These are phyloP conservation scores for Leptocoma aspasia DNA, from an alignment of 2,113 vertebrate genomes.

Conservation along the genomic window DNA sequence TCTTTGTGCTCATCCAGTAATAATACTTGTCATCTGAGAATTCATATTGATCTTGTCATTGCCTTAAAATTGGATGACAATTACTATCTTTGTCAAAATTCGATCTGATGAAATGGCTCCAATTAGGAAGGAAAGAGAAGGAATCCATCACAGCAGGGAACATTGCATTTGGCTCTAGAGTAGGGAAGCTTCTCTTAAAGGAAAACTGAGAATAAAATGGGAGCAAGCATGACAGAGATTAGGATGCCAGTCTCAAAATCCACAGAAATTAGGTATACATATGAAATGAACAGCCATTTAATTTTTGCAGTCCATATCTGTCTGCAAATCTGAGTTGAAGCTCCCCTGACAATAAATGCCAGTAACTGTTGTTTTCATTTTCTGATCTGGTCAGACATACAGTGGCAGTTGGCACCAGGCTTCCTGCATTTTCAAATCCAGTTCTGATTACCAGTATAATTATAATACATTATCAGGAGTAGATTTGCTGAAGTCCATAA, in stretches of 20 bases:
- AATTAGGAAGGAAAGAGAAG: conserved; percentile 61
- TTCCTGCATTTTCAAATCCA: background rate
- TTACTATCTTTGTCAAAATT: conserved; percentile 68
- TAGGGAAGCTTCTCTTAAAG: conserved; percentile 21
- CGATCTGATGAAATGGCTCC: conserved; percentile 60
- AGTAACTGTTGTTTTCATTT: background rate
- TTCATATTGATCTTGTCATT: conserved; percentile 64
- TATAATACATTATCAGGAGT: background rate
- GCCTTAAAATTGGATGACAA: conserved; percentile 64
- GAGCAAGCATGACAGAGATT: background rate
- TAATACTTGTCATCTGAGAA: conserved; percentile 59
- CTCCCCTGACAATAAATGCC: background rate
- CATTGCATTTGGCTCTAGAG: background rate
- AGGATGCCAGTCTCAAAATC: background rate
- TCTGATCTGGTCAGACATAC: background rate
- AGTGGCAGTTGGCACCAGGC: background rate
- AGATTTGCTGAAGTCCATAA: background rate
- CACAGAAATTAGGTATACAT: background rate
- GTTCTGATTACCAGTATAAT: background rate
- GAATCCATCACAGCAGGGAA: conserved; percentile 60
- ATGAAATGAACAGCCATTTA: background rate
- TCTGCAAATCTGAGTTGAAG: background rate
- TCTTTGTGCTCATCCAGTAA: conserved; percentile 47
- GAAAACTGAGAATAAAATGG: background rate
- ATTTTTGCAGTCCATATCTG: background rate